These are phyloP conservation scores for Mongoloraphidia duomilia DNA, from an alignment of 2,888 invertebrate genomes.

Conservation along the genomic window DNA sequence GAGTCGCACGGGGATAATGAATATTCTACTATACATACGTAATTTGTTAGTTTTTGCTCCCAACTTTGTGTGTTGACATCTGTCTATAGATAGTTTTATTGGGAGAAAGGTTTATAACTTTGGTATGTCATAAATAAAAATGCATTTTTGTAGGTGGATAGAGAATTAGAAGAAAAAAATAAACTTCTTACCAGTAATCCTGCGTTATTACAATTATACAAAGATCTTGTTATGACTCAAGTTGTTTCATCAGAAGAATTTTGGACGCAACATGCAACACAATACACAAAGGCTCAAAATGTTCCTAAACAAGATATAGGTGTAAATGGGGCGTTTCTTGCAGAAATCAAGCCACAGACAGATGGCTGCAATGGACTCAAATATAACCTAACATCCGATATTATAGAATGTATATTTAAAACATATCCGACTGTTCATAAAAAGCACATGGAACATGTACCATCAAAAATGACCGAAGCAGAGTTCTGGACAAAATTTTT, in stretches of 20 bases:
- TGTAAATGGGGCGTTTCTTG: constrained; percentile 63
- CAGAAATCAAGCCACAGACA: constrained; percentile 92
- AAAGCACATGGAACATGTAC: constrained; percentile 94
- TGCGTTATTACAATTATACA: constrained; percentile 81
- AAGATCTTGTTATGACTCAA: constrained; percentile 91
- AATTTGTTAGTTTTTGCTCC: too few relatives aligned
- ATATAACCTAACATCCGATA: constrained; percentile 92
- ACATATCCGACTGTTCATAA: constrained; percentile 97
- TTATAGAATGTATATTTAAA: constrained; percentile 96
- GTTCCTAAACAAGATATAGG: constrained; percentile 69
- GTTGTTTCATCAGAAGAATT: constrained; percentile 95
- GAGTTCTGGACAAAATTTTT: constrained; percentile 99
- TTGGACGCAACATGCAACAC: constrained; percentile 80
- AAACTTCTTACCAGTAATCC: constrained; percentile 83
- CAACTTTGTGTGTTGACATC: too few relatives aligned
- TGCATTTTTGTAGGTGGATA: constrained; percentile 24
- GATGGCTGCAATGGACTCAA: constrained; percentile 94
- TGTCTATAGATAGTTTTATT: too few relatives aligned
- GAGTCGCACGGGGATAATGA: too few relatives aligned
- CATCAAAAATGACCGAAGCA: constrained; percentile 83
- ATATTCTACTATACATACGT: too few relatives aligned
- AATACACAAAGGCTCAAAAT: constrained; percentile 57
- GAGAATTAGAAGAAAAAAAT: constrained; percentile 32
- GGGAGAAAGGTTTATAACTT: too few relatives aligned
- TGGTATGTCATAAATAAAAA: too few relatives aligned